Percentiles rank a stretch among this genome's conserved stretches.
phyloP scores from a whole-genome alignment of 2,113 vertebrate species.

The Grantiella picta region DNA sequence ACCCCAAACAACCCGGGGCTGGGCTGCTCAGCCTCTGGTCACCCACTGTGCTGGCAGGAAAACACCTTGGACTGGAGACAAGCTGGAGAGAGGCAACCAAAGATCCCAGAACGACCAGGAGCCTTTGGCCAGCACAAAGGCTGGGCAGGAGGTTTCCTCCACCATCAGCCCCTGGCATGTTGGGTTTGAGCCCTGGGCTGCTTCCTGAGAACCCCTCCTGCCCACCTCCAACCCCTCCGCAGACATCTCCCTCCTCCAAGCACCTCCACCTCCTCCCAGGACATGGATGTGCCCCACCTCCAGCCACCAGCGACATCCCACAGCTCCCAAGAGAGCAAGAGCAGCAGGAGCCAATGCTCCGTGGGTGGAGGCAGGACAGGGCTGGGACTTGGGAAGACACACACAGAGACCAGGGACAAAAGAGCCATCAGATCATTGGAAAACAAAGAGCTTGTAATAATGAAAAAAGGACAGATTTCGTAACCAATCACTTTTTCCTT shows the following conservation, averaged over 20 bases:
- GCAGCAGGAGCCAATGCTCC: accelerated
- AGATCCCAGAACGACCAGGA: background rate
- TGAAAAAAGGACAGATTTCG: conserved; percentile 76
- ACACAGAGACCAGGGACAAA: conserved; percentile 55
- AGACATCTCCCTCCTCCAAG: background rate
- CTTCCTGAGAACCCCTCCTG: background rate
- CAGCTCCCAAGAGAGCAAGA: background rate
- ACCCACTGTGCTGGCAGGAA: background rate
- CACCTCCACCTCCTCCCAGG: background rate
- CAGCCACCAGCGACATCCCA: background rate
- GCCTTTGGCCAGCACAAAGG: background rate
- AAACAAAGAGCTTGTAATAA: conserved; percentile 82
- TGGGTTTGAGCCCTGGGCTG: background rate
- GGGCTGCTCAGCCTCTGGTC: background rate
- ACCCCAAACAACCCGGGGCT: background rate
- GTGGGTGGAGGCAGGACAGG: background rate
- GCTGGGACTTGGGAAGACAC: background rate
- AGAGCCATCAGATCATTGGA: conserved; percentile 71
- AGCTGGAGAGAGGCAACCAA: background rate
- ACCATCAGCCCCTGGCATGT: accelerated
- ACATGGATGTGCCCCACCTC: background rate
- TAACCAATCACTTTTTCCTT: conserved; percentile 83
- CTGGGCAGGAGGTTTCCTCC: background rate
- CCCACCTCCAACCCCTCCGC: background rate
- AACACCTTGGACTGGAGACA: background rate